These are phyloP conservation scores for Campoletis sonorensis DNA, from an alignment of 1,140 invertebrate genomes.

Conservation along the genomic window DNA sequence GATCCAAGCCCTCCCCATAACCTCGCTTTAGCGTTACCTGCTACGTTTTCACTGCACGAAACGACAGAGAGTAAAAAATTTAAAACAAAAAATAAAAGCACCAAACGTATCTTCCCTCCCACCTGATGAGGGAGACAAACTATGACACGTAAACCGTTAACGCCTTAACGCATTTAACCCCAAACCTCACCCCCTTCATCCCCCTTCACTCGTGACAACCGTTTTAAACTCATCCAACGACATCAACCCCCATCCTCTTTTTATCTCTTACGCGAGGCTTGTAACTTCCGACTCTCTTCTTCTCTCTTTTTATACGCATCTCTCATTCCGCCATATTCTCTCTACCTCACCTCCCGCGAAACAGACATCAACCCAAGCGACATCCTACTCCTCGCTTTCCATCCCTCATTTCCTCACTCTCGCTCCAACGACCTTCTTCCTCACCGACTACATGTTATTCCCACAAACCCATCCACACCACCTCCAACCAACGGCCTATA, in stretches of 20 bases:
- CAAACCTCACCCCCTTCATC: not conserved
- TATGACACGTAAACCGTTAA: conserved; percentile 51
- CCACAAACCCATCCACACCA: not conserved
- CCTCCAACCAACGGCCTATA: conserved; percentile 9
- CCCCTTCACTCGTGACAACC: not conserved
- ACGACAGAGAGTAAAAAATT: not conserved
- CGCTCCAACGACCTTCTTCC: conserved; percentile 41
- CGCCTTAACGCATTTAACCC: conserved; percentile 59
- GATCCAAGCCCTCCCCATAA: not conserved
- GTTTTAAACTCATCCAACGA: conserved; percentile 32
- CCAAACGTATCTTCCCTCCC: conserved; percentile 17
- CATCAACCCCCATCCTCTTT: conserved; percentile 11
- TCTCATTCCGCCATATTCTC: conserved; percentile 12
- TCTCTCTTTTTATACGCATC: conserved; percentile 12
- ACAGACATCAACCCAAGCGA: not conserved
- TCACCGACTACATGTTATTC: not conserved
- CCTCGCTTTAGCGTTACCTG: conserved; percentile 47
- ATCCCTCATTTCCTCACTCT: conserved; percentile 45
- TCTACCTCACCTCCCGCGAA: not conserved
- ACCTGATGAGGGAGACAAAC: conserved; percentile 17
- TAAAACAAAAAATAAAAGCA: not conserved
- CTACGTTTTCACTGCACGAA: conserved; percentile 20
- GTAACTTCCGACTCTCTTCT: conserved; percentile 16
- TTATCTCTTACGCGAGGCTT: not conserved
- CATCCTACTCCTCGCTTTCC: conserved; percentile 21